phyloP scores from a whole-genome alignment of 2,888 invertebrate species.

The Steromphala cineraria region DNA sequence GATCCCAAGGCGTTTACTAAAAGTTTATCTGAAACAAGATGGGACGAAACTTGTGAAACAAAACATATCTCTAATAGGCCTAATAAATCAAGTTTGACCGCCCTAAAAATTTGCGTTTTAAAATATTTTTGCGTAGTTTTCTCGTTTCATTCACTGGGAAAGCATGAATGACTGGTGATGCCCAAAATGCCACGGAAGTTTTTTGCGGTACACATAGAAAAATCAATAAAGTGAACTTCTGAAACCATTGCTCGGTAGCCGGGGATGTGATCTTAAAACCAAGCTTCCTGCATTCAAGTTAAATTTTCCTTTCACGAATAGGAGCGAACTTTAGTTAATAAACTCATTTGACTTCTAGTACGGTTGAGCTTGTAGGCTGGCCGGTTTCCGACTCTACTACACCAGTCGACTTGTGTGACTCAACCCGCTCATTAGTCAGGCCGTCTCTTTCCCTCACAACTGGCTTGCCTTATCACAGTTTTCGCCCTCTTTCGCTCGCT shows the following conservation, averaged over 20 bases:
- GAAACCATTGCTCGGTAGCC: background rate
- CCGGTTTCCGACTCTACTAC: conserved; percentile 12
- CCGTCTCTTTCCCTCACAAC: background rate
- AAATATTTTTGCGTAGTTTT: background rate
- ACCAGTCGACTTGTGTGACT: background rate
- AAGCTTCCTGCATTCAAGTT: background rate
- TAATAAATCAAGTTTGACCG: too few relatives aligned
- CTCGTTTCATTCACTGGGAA: background rate
- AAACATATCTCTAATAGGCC: too few relatives aligned
- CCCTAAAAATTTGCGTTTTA: too few relatives aligned
- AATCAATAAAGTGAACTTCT: background rate
- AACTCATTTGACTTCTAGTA: too few relatives aligned
- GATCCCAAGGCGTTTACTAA: too few relatives aligned
- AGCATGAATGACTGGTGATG: background rate
- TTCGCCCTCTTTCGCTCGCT: background rate
- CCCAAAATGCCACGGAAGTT: background rate
- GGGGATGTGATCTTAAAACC: background rate
- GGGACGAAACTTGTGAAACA: too few relatives aligned
- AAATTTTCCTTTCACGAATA: background rate
- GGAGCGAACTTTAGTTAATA: too few relatives aligned
- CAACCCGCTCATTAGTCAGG: conserved; percentile 6
- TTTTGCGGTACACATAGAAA: background rate
- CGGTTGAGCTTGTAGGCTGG: background rate
- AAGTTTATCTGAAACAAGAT: too few relatives aligned
- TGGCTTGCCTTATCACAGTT: background rate